A percentile compares a stretch with the other conserved stretches of the same genome.
Conservation (phyloP, 2,113 vertebrate genomes). For the Arizona elegans region DNA sequence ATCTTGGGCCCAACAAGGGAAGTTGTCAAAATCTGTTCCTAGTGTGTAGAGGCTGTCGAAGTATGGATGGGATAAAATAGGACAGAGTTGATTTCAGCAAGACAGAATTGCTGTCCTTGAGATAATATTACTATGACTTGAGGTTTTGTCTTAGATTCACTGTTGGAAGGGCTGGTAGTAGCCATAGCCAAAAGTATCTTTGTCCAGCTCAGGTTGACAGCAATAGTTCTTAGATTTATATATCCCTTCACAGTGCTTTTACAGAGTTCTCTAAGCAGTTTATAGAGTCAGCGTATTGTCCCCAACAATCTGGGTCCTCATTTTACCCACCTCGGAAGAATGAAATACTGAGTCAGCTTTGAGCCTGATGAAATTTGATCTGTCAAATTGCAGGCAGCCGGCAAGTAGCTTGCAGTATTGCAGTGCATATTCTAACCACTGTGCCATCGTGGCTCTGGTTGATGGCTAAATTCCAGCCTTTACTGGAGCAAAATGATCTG, state of each 20-base stretch:
- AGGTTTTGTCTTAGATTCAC: neutral
- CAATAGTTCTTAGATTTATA: neutral
- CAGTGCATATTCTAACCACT: no score
- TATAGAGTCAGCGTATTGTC: no score
- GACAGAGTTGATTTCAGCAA: neutral
- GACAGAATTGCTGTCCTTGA: neutral
- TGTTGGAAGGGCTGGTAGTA: neutral
- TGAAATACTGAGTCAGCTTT: no score
- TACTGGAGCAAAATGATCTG: neutral
- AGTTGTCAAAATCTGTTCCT: neutral
- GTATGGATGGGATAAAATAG: neutral
- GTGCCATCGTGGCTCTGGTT: neutral
- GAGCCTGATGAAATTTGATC: no score
- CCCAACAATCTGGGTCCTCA: no score
- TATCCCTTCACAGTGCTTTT: no score
- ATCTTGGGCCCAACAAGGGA: neutral
- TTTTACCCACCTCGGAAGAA: no score
- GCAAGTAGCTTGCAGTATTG: no score
- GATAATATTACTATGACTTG: neutral
- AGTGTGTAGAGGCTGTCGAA: neutral
- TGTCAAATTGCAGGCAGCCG: no score
- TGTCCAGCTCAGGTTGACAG: neutral
- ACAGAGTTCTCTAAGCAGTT: no score
- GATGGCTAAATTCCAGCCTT: neutral
- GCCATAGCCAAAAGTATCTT: neutral